These are phyloP conservation scores for Cichladusa arquata DNA, from an alignment of 2,113 vertebrate genomes.

Conservation along the genomic window DNA sequence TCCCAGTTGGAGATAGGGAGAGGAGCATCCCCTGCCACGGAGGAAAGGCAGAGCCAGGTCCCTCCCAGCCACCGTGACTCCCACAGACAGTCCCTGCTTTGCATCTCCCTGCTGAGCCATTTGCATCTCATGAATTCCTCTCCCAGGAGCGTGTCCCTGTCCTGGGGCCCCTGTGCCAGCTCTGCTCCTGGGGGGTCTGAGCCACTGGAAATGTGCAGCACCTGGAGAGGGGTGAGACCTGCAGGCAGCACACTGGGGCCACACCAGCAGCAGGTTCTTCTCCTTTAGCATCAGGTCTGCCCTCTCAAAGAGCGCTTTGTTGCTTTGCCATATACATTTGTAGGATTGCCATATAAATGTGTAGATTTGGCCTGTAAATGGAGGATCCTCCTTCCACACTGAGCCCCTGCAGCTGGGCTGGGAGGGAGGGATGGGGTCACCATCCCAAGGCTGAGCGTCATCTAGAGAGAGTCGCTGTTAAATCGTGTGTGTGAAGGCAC, in stretches of 20 bases:
- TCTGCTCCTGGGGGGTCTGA: not conserved
- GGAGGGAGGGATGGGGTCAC: not conserved
- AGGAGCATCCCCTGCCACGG: not conserved
- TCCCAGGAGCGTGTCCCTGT: not conserved
- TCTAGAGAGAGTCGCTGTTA: not conserved
- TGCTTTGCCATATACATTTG: not conserved
- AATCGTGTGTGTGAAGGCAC: fast-evolving
- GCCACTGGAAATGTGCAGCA: not conserved
- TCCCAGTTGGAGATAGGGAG: not conserved
- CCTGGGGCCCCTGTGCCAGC: not conserved
- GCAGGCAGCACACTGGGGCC: not conserved
- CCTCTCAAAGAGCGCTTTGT: not conserved
- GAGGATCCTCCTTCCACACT: fast-evolving
- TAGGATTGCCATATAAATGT: not conserved
- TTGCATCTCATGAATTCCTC: slow-evolving; percentile 40
- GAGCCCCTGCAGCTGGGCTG: not conserved
- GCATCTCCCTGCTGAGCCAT: slow-evolving; percentile 25
- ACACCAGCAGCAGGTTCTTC: not conserved
- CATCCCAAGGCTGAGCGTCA: not conserved
- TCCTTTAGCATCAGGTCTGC: not conserved
- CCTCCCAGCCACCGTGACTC: not conserved
- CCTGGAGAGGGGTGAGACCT: not conserved
- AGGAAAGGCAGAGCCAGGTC: not conserved
- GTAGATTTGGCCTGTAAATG: not conserved
- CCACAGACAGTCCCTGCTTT: not conserved